Evolutionary conservation across 2,888 invertebrate genomes (phyloP), one percentile per base, ranked within the genome.

Genomic region (Ischnura elegans): DNA sequence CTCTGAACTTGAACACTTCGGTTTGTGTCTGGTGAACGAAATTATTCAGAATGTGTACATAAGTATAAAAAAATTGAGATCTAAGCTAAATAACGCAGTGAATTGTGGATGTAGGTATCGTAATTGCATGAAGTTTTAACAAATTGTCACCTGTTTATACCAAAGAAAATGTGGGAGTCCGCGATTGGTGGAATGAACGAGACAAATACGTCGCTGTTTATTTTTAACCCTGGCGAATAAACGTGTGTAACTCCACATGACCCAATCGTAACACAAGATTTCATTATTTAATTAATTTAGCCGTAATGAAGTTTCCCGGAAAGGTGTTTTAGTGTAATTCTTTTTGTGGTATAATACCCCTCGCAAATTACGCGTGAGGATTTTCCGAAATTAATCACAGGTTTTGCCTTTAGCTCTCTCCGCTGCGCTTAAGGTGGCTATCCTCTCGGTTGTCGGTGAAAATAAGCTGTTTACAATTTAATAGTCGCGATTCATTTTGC

Each of bases 121-220:
- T 90, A 90, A 66, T 61, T 90, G 90, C 45, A 90, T 90, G 45
- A 90, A 90, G 90, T 46, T 86, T 66, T 90, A 90, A 90, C 51
- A 87, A 90, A 61, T 93, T 93, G 93, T 86, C 93, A 93, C 86
- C 87, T 93, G 76, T 93, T 93, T 93, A 93, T 93, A 93, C 93
- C 93, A 93, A 93, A 93, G 93, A 93, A 85, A 86, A 93, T 85
- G 85, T 93, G 87, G 47, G 85, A 93, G 93, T 93, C 85, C 87
- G 93, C 93, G 90, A 90, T 90, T 66, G 61, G 61, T 55, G 87
- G 87, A 87, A 87, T 61, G 90, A 42, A 43, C 90, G 90, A 90
- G 90, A 90, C 55, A 61, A 45, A 61, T 90, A 61, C 61, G 90
- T 46, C 86, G 46, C 86, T 86, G 86, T 61, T 90, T 61, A 61